Conservation (phyloP, 2,113 vertebrate genomes). For the Brachypodius melanocephalos region DNA sequence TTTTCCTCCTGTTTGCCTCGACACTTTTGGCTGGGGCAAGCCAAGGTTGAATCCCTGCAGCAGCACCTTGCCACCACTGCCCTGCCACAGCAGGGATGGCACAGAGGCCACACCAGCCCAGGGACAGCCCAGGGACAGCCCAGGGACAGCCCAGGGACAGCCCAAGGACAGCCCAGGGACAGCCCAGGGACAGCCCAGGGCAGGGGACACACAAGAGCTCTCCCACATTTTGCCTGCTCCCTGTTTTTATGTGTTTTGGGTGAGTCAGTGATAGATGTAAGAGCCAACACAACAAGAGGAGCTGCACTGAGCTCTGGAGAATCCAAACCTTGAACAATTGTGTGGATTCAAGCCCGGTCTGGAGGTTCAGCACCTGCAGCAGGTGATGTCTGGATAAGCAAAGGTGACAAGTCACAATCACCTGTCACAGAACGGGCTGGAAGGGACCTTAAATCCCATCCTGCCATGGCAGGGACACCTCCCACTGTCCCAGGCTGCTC, state of each 20-base stretch:
- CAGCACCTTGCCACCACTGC: neutral
- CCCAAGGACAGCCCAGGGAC: too few species aligned
- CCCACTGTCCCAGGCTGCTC: neutral
- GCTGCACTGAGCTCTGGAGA: neutral
- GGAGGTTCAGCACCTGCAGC: neutral
- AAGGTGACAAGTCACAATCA: neutral
- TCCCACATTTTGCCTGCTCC: neutral
- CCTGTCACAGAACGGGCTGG: neutral
- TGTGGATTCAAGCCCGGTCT: accelerated
- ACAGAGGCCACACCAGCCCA: accelerated
- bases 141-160: too few species aligned
- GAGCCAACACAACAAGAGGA: neutral
- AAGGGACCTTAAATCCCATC: neutral
- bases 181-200: neutral
- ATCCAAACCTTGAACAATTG: neutral
- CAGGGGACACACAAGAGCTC: neutral
- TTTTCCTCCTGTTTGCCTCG: neutral
- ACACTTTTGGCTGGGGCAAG: neutral
- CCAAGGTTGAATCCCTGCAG: neutral
- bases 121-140: neutral
- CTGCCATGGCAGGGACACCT: neutral
- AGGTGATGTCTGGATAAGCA: accelerated
- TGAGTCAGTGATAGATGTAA: neutral
- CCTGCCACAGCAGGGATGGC: neutral
- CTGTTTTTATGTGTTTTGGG: neutral